Base-by-base conservation (phyloP, 2,113 vertebrate genomes). In the zebrafish (Danio rerio) region DNA sequence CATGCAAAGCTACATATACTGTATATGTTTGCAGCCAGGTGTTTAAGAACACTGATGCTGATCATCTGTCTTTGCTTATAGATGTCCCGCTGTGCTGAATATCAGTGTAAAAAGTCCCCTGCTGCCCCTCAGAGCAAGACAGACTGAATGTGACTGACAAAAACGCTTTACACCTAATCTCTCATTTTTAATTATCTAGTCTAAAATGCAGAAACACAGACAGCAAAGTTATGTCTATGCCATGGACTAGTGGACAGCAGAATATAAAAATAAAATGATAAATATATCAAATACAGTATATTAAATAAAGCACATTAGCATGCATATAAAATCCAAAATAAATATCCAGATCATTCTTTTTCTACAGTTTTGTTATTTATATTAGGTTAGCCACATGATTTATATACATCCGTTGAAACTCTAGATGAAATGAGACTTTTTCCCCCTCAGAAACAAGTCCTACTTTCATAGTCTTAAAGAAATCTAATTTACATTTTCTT, bases 11-110 rank as follows among this genome's bases (percentile, higher is more conserved):
- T 66, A 63, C 62, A 43, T 9, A 66, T 66, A n/a, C n/a, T n/a
- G n/a, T n/a, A 43, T n/a, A 43, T 45, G 63, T 45, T 66, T 2
- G 42, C 63, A 66, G 2, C 42, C 63, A 66, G 63, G 63, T 66
- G 63, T 45, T 66, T 40, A 66, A 66, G 63, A 43, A 42, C 76
- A 74, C 11, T 71, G 70, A 53, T 9, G 42, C 3, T 45, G 63
- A 45, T 84, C 78, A 69, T 80, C 78, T 61, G 71, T 75, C 78
- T 84, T 84, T 76, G 78, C 74, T 72, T 72, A 84, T 80, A 63
- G 43, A 69, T 73, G 42, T 70, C 83, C 63, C 6, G 63, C 79
- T 66, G n/a, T 43, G 61, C 59, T 74, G 8, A 18, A 49, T 68
- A 71, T 86, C 85, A 76, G 61, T 65, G 52, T 61, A 45, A 15